Evolutionary conservation across 2,797 vertebrate species (phyloP).

Genomic region (Diplodus sargus): DNA sequence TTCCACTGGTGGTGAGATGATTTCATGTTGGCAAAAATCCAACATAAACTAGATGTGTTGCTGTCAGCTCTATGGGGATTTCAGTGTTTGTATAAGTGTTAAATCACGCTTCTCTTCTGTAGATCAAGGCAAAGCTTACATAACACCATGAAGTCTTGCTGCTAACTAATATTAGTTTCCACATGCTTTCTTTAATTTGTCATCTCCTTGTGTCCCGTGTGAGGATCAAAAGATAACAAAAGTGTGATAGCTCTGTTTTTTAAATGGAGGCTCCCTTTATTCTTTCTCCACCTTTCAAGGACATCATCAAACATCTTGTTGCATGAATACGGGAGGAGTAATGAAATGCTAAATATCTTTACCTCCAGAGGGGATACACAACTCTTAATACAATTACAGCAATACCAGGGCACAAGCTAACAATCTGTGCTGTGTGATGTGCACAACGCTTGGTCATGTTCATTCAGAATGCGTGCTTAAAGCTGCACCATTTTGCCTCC

Average conservation of each 20-base stretch:
- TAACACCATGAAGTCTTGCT: conserved; percentile 24
- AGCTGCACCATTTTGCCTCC: conserved; percentile 16
- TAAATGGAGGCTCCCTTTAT: not conserved
- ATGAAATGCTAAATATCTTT: not conserved
- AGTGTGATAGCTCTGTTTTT: not conserved
- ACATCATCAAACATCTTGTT: not conserved
- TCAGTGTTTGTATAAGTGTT: conserved; percentile 37
- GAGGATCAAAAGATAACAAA: conserved; percentile 11
- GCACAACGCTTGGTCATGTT: not conserved
- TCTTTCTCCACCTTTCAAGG: not conserved
- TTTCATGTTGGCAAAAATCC: conserved; percentile 19
- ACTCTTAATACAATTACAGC: not conserved
- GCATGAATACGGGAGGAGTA: too few species aligned
- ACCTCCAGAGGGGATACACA: not conserved
- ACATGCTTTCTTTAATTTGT: conserved; percentile 6
- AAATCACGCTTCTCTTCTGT: not conserved
- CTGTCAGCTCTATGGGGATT: conserved; percentile 14
- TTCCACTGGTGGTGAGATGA: not conserved
- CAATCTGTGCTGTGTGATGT: not conserved
- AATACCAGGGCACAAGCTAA: not conserved
- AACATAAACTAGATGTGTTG: conserved; percentile 18
- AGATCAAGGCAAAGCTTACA: conserved; percentile 36
- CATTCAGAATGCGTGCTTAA: not conserved
- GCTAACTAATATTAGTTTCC: conserved; percentile 44
- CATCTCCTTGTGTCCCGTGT: not conserved